Base-by-base conservation (phyloP, 2,113 vertebrate species). In the Eidolon helvum region DNA sequence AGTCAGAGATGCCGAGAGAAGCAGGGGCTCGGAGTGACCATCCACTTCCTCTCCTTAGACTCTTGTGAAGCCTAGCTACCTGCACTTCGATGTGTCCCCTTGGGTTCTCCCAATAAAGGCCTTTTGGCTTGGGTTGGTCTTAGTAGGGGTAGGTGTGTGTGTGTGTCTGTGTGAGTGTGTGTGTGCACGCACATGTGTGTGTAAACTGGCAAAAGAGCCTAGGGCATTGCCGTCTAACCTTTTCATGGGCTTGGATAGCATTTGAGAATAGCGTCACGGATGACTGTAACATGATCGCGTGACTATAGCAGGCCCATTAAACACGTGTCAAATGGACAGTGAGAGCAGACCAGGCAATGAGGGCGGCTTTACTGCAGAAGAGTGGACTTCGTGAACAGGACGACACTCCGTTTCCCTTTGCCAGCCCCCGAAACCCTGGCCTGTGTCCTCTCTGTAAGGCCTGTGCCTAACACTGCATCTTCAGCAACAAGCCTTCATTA, bases 361-460 rank as follows among this genome's bases (percentile, higher is more conserved):
- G 7, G 6, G 12, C 2, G 15, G 24, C 28, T 19, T 75, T 1
- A 4, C 24, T 45, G 43, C 26, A 33, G 88, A 94, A 65, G 38
- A 19, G 22, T 3, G 53, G 35, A 43, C 26, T 21, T 22, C 40
- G 72, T 45, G 4, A 35, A 16, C 63, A 59, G 50, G 65, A 15
- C 15, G n/a, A 16, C 9, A 40, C 55, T 53, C 12, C 1, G 0
- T 78, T 55, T 75, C 33, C 15, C 21, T 59, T 50, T 5, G 40
- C n/a, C 33, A 28, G 30, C 40, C 33, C 15, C 9, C 4, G 26
- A 3, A 53, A 4, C 11, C 50, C 43, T 35, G 10, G n/a, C 3
- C 0, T 0, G 0, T n/a, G 21, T 35, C 38, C 30, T 45, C 14
- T 65, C 59, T 33, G 0, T 18, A 24, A 89, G n/a, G 43, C 63